These are phyloP conservation scores for Trididemnum miniatum DNA, from an alignment of 23 tunicate genomes.

Conservation along the genomic window DNA sequence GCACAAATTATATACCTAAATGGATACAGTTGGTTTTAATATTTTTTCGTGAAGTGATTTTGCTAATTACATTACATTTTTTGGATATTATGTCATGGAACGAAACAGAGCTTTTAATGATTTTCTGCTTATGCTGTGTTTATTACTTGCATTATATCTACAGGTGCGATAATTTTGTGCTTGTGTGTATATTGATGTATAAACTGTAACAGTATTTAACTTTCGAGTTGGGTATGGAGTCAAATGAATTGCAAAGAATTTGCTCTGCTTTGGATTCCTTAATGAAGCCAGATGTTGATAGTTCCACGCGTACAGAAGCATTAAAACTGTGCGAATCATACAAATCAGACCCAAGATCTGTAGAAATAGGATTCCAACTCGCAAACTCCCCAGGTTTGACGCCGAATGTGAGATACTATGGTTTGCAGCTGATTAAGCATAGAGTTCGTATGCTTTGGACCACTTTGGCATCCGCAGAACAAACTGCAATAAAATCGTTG, in stretches of 20 bases:
- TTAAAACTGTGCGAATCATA: constrained; percentile 58
- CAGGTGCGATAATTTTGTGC: too few relatives aligned
- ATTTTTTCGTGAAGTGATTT: too few relatives aligned
- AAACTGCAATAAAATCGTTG: constrained; percentile 33
- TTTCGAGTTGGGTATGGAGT: too few relatives aligned
- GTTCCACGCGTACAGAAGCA: constrained; percentile 40
- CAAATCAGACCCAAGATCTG: constrained; percentile 33
- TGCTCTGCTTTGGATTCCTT: constrained; percentile 44
- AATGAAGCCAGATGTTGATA: constrained; percentile 35
- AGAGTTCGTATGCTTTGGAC: constrained; percentile 54
- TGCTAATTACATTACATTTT: too few relatives aligned
- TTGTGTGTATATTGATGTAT: too few relatives aligned
- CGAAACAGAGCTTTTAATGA: too few relatives aligned
- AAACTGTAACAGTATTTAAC: too few relatives aligned
- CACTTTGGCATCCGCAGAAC: constrained; percentile 19
- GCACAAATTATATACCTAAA: too few relatives aligned
- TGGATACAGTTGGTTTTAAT: too few relatives aligned
- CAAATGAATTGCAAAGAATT: constrained; percentile 16
- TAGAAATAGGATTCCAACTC: constrained; percentile 55
- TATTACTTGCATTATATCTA: too few relatives aligned
- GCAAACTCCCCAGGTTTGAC: constrained; percentile 7
- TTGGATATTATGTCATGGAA: too few relatives aligned
- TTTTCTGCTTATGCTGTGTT: too few relatives aligned
- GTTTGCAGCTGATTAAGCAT: constrained; percentile 68
- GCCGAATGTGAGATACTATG: constrained; percentile 54